Conservation (phyloP, 2,797 vertebrate species). For the Rousettus madagascariensis region DNA sequence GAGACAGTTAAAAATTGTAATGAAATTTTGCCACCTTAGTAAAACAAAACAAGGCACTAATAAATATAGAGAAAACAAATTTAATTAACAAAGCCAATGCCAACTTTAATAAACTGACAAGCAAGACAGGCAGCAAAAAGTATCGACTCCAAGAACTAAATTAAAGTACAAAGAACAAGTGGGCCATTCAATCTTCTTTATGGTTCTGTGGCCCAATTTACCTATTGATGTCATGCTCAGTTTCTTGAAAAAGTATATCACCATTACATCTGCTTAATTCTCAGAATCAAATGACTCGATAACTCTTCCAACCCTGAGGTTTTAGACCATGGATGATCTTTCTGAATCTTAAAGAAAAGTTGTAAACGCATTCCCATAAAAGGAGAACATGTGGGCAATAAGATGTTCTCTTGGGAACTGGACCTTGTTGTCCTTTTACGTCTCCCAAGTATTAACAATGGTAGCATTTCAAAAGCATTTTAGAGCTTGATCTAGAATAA, state of each 20-base stretch:
- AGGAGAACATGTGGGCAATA: not conserved
- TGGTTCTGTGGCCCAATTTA: not conserved
- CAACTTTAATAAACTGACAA: conserved; percentile 28
- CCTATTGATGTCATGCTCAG: not conserved
- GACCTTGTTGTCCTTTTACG: accelerated
- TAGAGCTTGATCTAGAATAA: not conserved
- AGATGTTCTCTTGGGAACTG: not conserved
- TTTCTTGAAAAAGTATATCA: not conserved
- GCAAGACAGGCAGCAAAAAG: not conserved
- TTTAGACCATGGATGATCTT: not conserved
- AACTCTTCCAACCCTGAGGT: not conserved
- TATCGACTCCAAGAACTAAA: not conserved
- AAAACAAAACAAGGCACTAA: conserved; percentile 34
- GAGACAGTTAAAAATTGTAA: conserved; percentile 34
- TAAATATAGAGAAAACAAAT: conserved; percentile 30
- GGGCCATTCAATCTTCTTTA: not conserved
- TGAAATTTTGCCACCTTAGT: conserved; percentile 27
- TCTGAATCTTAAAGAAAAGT: not conserved
- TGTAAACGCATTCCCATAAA: not conserved
- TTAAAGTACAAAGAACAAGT: not conserved
- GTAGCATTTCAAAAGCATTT: not conserved
- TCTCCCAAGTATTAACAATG: not conserved
- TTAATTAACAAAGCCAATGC: not conserved
- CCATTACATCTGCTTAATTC: not conserved
- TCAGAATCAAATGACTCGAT: not conserved